Base-by-base conservation (phyloP, 2,888 invertebrate genomes). In the Cyaniris semiargus region DNA sequence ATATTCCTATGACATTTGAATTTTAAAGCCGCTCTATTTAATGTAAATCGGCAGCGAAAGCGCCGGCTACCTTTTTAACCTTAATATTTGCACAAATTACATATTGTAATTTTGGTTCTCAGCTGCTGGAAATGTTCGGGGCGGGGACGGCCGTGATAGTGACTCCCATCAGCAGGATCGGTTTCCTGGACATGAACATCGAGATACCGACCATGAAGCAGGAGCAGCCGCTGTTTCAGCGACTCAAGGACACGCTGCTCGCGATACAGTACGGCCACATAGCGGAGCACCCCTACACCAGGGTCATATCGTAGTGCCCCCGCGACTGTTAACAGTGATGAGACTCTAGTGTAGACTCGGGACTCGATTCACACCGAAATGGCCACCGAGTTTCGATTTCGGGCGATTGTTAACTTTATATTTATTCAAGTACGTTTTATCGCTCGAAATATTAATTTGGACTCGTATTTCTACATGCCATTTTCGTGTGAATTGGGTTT, bases 131-230 rank as follows among this genome's bases (percentile, higher is more conserved):
- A 92, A 95, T 99, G 89, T 99, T 99, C 90, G 99, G 99, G 78
- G 96, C 98, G n/a, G 99, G 99, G 78, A 99, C 99, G 34, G 99
- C 99, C 0, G 98, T 98, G 83, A 95, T 99, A 75, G 97, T 99
- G 23, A 98, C 97, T 84, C 99, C 99, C 0, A 96, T 99, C 77
- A 96, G 97, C 78, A 95, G 96, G 79, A 97, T 99, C 79, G 95
- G 97, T 78, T 99, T 97, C 90, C 85, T 96, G 82, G 97, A 96
- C 5, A 91, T 95, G 76, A 89, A 95, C 77, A 93, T 97, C 48
- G 86, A 94, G 76, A 95, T 98, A 81, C 97, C 98, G 76, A 97
- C 97, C 23, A 95, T 96, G 91, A 95, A 96, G 82, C 96, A 97
- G 82, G 84, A 95, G 15, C 94, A 96, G 78, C 96, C 98, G 0